Evolutionary conservation across 2,888 invertebrate species (phyloP), one percentile per base, ranked within the genome.

Genomic region (Smittia aterrima): DNA sequence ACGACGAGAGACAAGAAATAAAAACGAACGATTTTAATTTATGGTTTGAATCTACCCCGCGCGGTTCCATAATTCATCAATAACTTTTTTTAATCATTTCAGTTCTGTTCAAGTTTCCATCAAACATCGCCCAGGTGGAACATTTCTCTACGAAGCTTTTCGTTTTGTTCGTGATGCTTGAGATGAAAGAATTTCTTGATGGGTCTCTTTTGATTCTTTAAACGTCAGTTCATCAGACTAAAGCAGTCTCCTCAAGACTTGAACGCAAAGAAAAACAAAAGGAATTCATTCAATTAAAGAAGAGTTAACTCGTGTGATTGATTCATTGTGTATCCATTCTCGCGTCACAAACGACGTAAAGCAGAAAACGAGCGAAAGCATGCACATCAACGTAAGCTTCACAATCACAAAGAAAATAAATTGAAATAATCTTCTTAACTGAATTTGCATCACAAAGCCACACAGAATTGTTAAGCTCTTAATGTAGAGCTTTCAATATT

Each of bases 51-150:
- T 72, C 72, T 24, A 20, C 38, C 72, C 72, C 72, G 72, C 16
- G 16, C 62, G 40, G 72, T 40, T 72, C 62, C 22, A 72, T 72
- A 72, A 72, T 72, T 72, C 72, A 72, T 72, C 72, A 72, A 72
- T 72, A 72, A 72, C 72, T 62, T 72, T 40, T 58, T 53, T 70
- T 64, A 58, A 58, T 58, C 58, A 58, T 58, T 68, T 47, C 47
- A 68, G 68, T 68, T 67, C 53, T 71, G 70, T 54, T 71, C 47
- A 27, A 54, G 54, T 71, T 71, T 71, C 70, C 54, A 71, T 71
- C 70, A 71, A 71, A 71, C 54, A 18, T 54, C 32, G 18, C 70
- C 54, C 70, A 71, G 41, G 24, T 16, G 54, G 32, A 27, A 71
- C 22, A 22, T 20, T 22, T 58, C 22, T 58, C 22, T 66, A 6